Evolutionary conservation across 1,140 invertebrate genomes (phyloP).

Genomic region (Eupeodes corollae): DNA sequence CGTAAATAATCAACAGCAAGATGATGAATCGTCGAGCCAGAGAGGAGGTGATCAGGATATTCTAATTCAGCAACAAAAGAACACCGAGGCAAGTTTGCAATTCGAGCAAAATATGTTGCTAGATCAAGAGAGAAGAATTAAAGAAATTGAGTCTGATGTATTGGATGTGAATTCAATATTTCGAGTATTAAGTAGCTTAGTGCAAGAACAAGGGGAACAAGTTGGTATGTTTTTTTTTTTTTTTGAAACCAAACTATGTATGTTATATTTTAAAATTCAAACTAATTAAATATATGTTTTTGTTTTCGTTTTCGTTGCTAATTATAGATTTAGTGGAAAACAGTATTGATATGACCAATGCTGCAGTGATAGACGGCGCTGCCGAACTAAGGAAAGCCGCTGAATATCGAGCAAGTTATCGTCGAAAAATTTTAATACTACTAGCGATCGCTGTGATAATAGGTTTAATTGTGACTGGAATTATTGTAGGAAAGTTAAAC

Average conservation of each 20-base stretch:
- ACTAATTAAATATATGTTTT: constrained; percentile 6
- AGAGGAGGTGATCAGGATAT: constrained; percentile 39
- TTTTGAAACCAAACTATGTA: neutral
- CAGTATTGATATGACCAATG: constrained; percentile 66
- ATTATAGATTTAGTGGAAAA: constrained; percentile 76
- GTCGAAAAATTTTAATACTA: constrained; percentile 58
- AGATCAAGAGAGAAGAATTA: constrained; percentile 61
- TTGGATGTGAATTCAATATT: constrained; percentile 88
- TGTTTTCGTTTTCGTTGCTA: constrained; percentile 6
- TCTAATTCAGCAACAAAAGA: constrained; percentile 44
- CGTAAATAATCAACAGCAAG: constrained; percentile 36
- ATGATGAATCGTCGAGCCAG: constrained; percentile 30
- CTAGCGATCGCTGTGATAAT: constrained; percentile 50
- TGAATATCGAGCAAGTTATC: constrained; percentile 59
- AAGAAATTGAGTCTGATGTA: constrained; percentile 71
- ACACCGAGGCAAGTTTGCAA: constrained; percentile 48
- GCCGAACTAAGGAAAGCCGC: constrained; percentile 67
- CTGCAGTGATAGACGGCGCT: constrained; percentile 65
- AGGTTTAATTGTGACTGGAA: constrained; percentile 52
- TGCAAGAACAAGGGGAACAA: constrained; percentile 67
- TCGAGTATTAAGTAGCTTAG: constrained; percentile 69
- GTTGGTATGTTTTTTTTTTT: constrained; percentile 53
- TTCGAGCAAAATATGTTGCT: constrained; percentile 65
- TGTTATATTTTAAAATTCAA: neutral
- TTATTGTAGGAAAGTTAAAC: constrained; percentile 46